A percentile compares a stretch with the other conserved stretches of the same genome.
Evolutionary conservation across 2,888 invertebrate species (phyloP).

Genomic region (Baronia brevicornis): DNA sequence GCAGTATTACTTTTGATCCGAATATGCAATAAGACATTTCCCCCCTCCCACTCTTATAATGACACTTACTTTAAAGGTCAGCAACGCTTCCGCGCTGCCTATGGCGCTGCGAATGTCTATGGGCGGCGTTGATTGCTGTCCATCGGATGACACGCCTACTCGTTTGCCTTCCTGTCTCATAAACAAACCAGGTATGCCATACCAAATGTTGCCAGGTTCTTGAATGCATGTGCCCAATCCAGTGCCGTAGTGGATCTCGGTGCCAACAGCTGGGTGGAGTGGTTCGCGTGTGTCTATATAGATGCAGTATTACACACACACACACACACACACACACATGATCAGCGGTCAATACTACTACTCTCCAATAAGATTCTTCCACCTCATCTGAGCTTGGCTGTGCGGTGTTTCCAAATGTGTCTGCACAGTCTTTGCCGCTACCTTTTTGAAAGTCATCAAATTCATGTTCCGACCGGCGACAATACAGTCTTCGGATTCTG

Average conservation of each 20-base stretch:
- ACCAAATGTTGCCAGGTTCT: conserved; percentile 95
- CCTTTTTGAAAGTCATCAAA: conserved; percentile 37
- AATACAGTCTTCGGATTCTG: conserved; percentile 84
- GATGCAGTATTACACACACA: conserved; percentile 88
- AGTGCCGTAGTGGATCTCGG: conserved; percentile 93
- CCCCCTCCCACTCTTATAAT: too few relatives aligned
- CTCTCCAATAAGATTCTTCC: conserved; percentile 89
- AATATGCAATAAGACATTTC: too few relatives aligned
- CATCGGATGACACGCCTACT: too few relatives aligned
- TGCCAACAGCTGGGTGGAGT: conserved; percentile 98
- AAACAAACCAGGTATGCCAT: too few relatives aligned
- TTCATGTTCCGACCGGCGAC: conserved; percentile 50
- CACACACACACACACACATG: conserved; percentile 96
- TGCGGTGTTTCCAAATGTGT: conserved; percentile 18
- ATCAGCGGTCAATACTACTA: conserved; percentile 83
- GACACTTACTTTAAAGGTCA: too few relatives aligned
- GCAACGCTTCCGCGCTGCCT: too few relatives aligned
- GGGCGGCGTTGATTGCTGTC: too few relatives aligned
- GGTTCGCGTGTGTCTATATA: conserved; percentile 91
- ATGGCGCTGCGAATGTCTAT: too few relatives aligned
- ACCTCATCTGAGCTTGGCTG: conserved; percentile 39
- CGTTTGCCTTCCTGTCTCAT: too few relatives aligned
- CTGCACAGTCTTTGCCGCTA: conserved; percentile 25
- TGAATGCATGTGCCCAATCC: conserved; percentile 93
- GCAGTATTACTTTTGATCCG: too few relatives aligned